phyloP scores from a whole-genome alignment of 2,888 invertebrate species.

The Agonopterix subpropinquella region DNA sequence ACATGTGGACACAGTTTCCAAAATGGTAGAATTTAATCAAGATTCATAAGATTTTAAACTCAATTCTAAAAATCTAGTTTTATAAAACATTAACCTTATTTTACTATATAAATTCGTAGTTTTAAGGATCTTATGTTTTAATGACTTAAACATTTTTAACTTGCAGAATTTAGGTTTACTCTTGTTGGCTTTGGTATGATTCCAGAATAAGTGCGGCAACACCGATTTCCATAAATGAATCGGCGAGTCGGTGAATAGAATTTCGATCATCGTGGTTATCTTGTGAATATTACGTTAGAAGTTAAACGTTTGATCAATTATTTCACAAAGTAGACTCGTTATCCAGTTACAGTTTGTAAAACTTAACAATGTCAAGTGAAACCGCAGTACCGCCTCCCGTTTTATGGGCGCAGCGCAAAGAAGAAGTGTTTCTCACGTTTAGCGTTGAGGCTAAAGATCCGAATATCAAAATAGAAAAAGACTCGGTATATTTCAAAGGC shows the following conservation, averaged over 20 bases:
- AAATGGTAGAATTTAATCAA: background rate
- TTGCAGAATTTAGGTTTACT: too few relatives aligned
- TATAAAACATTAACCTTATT: too few relatives aligned
- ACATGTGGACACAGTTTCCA: background rate
- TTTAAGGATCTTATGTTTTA: too few relatives aligned
- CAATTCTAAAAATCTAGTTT: too few relatives aligned
- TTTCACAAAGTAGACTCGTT: constrained; percentile 7
- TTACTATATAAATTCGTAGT: too few relatives aligned
- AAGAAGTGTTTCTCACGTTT: constrained; percentile 90
- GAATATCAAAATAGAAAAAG: constrained; percentile 84
- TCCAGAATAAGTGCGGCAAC: background rate
- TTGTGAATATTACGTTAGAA: constrained; percentile 4
- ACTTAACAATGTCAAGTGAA: constrained; percentile 6
- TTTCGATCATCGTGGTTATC: constrained; percentile 17
- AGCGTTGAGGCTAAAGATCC: constrained; percentile 94
- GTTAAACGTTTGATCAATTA: constrained; percentile 15
- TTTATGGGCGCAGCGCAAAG: constrained; percentile 94
- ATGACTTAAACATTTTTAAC: too few relatives aligned
- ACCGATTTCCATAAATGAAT: constrained; percentile 33
- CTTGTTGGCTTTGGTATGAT: too few relatives aligned
- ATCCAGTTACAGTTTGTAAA: background rate
- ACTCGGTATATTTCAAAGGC: constrained; percentile 88
- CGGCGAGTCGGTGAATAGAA: constrained; percentile 28
- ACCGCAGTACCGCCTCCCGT: constrained; percentile 82
- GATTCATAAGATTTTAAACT: too few relatives aligned